Evolutionary conservation across 2,888 invertebrate genomes (phyloP).

Genomic region (Hirtodrosophila duncani): DNA sequence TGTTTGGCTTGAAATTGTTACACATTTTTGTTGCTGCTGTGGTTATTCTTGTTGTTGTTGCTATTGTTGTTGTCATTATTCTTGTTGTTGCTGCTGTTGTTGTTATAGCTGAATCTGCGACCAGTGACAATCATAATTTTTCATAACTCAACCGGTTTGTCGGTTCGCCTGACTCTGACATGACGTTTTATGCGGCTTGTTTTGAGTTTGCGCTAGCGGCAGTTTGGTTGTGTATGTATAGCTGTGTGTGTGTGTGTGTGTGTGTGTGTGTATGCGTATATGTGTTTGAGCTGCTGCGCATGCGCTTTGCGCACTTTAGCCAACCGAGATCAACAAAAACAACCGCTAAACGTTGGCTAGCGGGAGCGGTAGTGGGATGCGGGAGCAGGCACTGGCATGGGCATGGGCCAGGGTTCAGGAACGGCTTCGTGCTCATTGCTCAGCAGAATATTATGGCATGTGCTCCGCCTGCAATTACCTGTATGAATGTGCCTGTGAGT

Average conservation of each 20-base stretch:
- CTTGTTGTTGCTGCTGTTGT: conserved; percentile 15
- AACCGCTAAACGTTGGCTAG: conserved; percentile 35
- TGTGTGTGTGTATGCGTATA: conserved; percentile 11
- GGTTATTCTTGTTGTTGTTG: conserved; percentile 16
- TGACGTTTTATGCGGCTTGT: conserved; percentile 59
- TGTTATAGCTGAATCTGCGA: conserved; percentile 23
- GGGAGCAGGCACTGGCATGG: conserved; percentile 14
- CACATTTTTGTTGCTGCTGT: conserved; percentile 44
- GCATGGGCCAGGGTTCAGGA: conserved; percentile 15
- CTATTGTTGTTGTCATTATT: conserved; percentile 13
- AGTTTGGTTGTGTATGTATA: conserved; percentile 43
- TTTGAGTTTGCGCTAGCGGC: conserved; percentile 55
- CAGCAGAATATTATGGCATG: conserved; percentile 74
- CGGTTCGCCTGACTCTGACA: conserved; percentile 45
- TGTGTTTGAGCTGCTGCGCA: conserved; percentile 35
- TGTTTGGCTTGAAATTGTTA: conserved; percentile 71
- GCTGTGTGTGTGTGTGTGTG: conserved; percentile 4
- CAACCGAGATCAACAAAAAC: not conserved
- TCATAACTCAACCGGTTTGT: conserved; percentile 69
- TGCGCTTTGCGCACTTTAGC: conserved; percentile 51
- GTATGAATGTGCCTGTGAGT: conserved; percentile 1
- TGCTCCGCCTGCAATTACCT: conserved; percentile 61
- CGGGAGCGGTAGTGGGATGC: conserved; percentile 2
- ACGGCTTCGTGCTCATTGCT: conserved; percentile 61
- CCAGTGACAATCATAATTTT: conserved; percentile 72